Conservation (phyloP, 2,797 vertebrate species). For the Alectoris magna region DNA sequence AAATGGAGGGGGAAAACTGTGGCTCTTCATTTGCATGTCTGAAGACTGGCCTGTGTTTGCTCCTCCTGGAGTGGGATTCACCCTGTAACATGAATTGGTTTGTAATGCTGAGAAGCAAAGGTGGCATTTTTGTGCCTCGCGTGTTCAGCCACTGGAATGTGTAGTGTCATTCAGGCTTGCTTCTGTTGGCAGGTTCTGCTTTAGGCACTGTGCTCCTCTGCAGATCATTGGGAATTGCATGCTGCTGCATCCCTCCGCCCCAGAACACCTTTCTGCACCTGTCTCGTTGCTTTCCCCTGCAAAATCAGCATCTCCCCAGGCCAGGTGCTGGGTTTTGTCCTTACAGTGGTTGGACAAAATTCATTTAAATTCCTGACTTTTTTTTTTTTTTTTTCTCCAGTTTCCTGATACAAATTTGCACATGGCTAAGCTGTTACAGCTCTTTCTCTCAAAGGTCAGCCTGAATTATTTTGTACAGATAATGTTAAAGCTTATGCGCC, state of each 20-base stretch:
- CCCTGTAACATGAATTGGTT: not conserved
- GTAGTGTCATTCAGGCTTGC: not conserved
- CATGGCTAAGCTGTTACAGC: not conserved
- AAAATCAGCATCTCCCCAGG: not conserved
- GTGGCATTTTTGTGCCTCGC: not conserved
- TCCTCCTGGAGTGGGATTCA: not conserved
- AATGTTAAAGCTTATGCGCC: not conserved
- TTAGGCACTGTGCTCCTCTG: not conserved
- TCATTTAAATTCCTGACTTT: not conserved
- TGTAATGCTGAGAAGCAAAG: not conserved
- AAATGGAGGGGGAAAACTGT: not conserved
- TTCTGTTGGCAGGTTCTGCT: not conserved
- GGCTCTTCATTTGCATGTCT: not conserved
- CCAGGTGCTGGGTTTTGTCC: not conserved
- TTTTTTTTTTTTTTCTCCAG: not conserved
- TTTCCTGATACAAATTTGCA: not conserved
- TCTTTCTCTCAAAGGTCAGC: conserved; percentile 35
- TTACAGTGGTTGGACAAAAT: not conserved
- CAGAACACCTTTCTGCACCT: not conserved
- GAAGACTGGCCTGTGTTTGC: rapidly evolving
- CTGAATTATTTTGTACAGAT: conserved; percentile 15
- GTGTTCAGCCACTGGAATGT: not conserved
- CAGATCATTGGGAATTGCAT: not conserved
- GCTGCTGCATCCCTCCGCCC: rapidly evolving
- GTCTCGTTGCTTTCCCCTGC: not conserved